Percentiles rank a stretch among this genome's conserved stretches.
phyloP scores from a whole-genome alignment of 2,113 vertebrate genomes.

The Acrocephalus arundinaceus region DNA sequence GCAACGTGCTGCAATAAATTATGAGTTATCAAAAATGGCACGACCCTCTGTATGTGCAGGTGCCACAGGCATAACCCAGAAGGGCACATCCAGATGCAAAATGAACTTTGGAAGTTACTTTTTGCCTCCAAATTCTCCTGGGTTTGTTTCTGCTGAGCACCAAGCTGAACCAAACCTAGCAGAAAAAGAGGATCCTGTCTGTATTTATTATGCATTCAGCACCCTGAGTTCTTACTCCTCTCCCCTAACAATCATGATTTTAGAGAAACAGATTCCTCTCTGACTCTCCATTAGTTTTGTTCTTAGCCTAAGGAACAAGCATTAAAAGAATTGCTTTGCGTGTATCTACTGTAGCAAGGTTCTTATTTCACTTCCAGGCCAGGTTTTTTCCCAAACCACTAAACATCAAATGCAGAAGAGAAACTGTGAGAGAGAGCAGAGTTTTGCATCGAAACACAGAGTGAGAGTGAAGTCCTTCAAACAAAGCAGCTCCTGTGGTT shows the following conservation, averaged over 20 bases:
- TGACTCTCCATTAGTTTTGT: neutral
- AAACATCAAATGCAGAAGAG: conserved; percentile 39
- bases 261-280: neutral
- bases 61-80: neutral
- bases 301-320: neutral
- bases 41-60: neutral
- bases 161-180: neutral
- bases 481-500: neutral
- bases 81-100: neutral
- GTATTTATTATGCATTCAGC: neutral
- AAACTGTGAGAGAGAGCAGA: conserved; percentile 8
- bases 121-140: neutral
- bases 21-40: neutral
- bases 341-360: neutral
- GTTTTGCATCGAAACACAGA: neutral
- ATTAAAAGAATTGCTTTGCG: neutral
- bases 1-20: neutral
- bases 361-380: conserved; percentile 8
- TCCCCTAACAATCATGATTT: neutral
- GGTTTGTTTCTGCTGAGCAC: neutral
- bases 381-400: neutral
- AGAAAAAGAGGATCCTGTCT: neutral
- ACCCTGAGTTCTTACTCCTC: neutral
- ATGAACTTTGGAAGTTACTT: neutral
- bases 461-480: neutral